Evolutionary conservation across 2,888 invertebrate species (phyloP), one percentile per base, ranked within the genome.

Genomic region (Octonoba sinensis): DNA sequence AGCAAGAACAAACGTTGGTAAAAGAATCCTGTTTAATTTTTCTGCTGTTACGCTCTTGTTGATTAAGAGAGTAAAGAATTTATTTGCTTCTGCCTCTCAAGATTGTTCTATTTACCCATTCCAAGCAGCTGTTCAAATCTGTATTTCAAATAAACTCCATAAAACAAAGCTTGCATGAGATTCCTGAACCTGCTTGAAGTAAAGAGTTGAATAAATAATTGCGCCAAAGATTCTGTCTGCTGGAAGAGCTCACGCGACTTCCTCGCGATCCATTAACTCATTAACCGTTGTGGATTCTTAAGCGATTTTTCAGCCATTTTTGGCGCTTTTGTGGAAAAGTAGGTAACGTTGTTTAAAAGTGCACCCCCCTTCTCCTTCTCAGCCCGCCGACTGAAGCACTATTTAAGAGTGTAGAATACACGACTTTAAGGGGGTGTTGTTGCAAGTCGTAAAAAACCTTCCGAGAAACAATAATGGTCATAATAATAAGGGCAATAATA

Each of bases 401-500:
- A 8, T 36, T 36, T 36, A 27, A 36, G 36, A 36, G 8, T 36
- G 36, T 36, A 36, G 36, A 36, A 36, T 36, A 36, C 36, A 18
- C 18, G n/a, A 54, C 54, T 54, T n/a, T 54, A 20, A 54, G 54
- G 54, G 54, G 54, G 54, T n/a, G 20, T 47, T 47, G 44, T 49
- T 49, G 65, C 47, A 12, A 16, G n/a, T 18, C 22, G 18, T 16
- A 49, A 65, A 65, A 65, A 65, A 20, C 16, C 49, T 49, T 22
- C 36, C 51, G 51, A 69, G 69, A 64, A 77, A 77, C 77, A 70
- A 77, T 77, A 77, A 77, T 64, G 77, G 64, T 56, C 62, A 56
- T 69, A 76, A 76, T 76, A 76, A 76, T 69, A 76, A 76, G 69
- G 62, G 76, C 44, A 69, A 76, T 76, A 76, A 76, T 76, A 69